Conservation (phyloP, 2,888 invertebrate species). For the Stegana nigrithorax region DNA sequence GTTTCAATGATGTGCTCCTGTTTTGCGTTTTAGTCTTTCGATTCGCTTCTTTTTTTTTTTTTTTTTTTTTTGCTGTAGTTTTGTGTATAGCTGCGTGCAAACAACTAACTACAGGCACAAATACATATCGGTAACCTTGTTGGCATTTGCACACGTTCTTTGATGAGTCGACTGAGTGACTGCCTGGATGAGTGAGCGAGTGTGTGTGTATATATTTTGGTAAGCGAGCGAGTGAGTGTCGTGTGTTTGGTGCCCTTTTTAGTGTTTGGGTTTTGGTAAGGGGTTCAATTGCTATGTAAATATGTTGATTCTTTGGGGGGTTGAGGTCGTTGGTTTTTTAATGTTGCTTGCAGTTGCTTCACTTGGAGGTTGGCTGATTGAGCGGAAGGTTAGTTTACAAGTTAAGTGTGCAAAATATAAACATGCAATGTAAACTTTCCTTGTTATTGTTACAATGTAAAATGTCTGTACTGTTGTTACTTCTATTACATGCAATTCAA, state of each 20-base stretch:
- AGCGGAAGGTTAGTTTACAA: no score
- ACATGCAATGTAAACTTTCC: not conserved
- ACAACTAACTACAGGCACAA: no score
- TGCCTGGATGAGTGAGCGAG: not conserved
- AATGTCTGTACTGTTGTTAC: not conserved
- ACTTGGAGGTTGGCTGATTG: not conserved
- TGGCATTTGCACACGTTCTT: not conserved
- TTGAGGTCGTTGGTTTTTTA: not conserved
- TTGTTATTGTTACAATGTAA: not conserved
- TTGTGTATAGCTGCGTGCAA: no score
- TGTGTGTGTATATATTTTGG: no score
- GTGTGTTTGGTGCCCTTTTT: not conserved
- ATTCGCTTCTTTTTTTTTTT: constrained; percentile 20
- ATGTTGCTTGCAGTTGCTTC: not conserved
- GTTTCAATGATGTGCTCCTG: no score
- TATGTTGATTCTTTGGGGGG: not conserved
- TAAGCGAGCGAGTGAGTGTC: no score
- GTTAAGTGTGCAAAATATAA: not conserved
- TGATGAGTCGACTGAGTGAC: not conserved
- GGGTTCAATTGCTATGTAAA: not conserved
- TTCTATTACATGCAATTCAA: not conserved
- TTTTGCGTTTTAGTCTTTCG: constrained; percentile 17
- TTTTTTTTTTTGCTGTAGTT: constrained; percentile 19
- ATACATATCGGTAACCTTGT: not conserved
- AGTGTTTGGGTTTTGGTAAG: not conserved